Evolutionary conservation across 2,797 vertebrate genomes (phyloP).

Genomic region (Hapalemur alaotrensis): DNA sequence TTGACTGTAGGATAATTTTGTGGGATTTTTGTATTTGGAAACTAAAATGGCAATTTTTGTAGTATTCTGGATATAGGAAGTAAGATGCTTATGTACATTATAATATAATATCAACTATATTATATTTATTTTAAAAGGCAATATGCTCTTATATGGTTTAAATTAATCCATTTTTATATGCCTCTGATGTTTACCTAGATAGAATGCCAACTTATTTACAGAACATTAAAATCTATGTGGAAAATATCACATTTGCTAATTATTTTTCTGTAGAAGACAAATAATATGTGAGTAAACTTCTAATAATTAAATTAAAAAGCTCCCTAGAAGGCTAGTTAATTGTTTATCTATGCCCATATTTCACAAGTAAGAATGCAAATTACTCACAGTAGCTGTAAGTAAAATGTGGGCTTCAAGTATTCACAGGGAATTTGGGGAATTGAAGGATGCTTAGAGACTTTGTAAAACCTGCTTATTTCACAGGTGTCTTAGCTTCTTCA

Average conservation of each 20-base stretch:
- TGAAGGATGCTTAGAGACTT: not conserved
- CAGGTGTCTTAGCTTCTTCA: conserved; percentile 15
- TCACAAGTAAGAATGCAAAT: conserved; percentile 51
- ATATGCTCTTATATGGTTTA: conserved; percentile 58
- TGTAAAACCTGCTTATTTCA: conserved; percentile 9
- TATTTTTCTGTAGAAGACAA: conserved; percentile 79
- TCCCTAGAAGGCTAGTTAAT: conserved; percentile 64
- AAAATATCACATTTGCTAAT: conserved; percentile 80
- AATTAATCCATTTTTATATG: conserved; percentile 78
- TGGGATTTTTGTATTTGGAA: not conserved
- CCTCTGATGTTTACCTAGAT: conserved; percentile 72
- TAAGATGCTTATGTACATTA: not conserved
- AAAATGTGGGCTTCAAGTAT: conserved; percentile 15
- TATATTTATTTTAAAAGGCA: conserved; percentile 28
- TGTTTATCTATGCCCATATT: conserved; percentile 46
- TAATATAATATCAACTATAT: not conserved
- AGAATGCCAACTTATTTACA: conserved; percentile 74
- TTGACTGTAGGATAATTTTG: not conserved
- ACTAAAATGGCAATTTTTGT: not conserved
- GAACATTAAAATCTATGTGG: conserved; percentile 72
- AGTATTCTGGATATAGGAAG: not conserved
- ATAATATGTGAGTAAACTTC: conserved; percentile 72
- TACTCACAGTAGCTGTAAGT: not conserved
- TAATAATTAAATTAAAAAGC: conserved; percentile 80
- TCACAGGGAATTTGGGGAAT: not conserved